Evolutionary conservation across 2,888 invertebrate genomes (phyloP).

Genomic region (Chirona hameri): DNA sequence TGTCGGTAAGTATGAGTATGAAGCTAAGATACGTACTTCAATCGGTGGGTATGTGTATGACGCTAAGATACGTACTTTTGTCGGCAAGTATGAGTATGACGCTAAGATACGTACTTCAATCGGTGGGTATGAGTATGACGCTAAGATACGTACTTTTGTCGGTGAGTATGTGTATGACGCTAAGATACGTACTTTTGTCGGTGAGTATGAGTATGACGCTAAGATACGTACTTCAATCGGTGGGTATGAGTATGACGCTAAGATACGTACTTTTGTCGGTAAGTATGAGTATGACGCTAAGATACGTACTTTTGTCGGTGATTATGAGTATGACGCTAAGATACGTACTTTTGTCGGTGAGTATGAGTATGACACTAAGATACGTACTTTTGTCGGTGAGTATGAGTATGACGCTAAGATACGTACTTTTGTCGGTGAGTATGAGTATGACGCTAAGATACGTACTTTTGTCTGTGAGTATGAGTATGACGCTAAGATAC

Average conservation of each 20-base stretch:
- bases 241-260: background rate
- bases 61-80: conserved; percentile 51
- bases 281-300: conserved; percentile 90
- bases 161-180: background rate
- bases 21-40: conserved; percentile 49
- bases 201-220: conserved; percentile 93
- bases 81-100: background rate
- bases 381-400: background rate
- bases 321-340: background rate
- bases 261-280: conserved; percentile 67
- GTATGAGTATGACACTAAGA: conserved; percentile 91
- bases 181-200: conserved; percentile 59
- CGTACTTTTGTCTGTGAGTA: background rate
- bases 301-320: background rate
- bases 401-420: background rate
- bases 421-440: conserved; percentile 71
- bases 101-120: conserved; percentile 55
- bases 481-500: background rate
- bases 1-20: background rate
- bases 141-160: conserved; percentile 48
- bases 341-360: conserved; percentile 69
- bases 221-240: background rate
- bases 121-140: conserved; percentile 91
- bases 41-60: conserved; percentile 94
- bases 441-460: conserved; percentile 92